Conservation (phyloP, 2,797 vertebrate genomes). For the Cuculus canorus region DNA sequence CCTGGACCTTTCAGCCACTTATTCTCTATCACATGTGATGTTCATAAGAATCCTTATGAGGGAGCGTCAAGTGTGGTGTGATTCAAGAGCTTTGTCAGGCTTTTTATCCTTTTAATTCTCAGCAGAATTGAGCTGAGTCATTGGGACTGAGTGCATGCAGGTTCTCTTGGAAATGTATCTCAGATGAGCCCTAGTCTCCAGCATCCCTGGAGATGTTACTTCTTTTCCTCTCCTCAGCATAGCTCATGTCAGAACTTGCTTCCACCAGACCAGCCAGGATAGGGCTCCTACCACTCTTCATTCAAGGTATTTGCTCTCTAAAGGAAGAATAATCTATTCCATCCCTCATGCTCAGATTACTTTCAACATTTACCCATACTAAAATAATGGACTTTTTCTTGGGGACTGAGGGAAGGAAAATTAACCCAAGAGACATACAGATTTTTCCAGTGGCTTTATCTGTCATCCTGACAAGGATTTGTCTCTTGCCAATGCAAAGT, state of each 20-base stretch:
- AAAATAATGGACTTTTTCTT: not conserved
- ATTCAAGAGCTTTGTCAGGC: not conserved
- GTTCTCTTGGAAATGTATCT: not conserved
- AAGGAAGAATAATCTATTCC: not conserved
- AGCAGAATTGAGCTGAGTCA: not conserved
- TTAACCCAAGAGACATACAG: not conserved
- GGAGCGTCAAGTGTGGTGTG: constrained; percentile 2
- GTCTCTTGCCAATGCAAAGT: not conserved
- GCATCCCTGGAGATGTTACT: not conserved
- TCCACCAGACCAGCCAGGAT: not conserved
- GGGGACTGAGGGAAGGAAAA: not conserved
- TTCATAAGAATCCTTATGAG: constrained; percentile 38
- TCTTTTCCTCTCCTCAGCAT: not conserved
- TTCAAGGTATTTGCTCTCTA: not conserved
- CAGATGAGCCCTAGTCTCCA: not conserved
- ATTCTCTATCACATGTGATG: constrained; percentile 35
- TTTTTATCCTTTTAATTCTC: not conserved
- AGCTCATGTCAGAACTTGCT: not conserved
- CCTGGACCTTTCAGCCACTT: constrained; percentile 68
- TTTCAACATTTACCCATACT: not conserved
- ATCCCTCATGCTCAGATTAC: not conserved
- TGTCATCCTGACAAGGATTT: not conserved
- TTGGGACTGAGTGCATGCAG: not conserved
- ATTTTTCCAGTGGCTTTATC: not conserved
- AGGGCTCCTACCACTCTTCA: not conserved